phyloP scores from a whole-genome alignment of 1,140 invertebrate species.

The Holotrichia oblita region DNA sequence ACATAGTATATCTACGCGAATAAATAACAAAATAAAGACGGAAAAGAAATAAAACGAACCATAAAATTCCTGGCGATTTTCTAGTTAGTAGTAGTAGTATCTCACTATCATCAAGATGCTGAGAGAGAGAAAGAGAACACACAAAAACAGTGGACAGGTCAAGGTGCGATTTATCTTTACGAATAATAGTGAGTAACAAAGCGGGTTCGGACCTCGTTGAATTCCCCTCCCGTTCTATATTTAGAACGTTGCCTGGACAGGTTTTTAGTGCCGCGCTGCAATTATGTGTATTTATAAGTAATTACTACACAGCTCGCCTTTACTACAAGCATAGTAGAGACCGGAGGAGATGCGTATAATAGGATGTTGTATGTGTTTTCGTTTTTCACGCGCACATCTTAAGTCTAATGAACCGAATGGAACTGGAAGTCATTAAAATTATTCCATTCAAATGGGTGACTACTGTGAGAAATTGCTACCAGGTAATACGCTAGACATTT shows the following conservation, averaged over 20 bases:
- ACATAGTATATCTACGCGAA: background rate
- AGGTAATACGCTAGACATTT: no score
- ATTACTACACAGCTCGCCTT: background rate
- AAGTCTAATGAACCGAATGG: constrained; percentile 3
- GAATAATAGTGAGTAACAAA: constrained; percentile 12
- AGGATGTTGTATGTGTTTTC: constrained; percentile 9
- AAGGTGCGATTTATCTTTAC: constrained; percentile 28
- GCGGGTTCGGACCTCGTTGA: constrained; percentile 6
- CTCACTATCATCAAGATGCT: background rate
- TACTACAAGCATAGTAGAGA: background rate
- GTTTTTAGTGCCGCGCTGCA: constrained; percentile 32
- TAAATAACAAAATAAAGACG: constrained; percentile 1
- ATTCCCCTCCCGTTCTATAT: constrained; percentile 31
- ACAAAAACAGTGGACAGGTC: constrained; percentile 33
- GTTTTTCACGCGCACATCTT: constrained; percentile 12
- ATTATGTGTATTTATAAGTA: constrained; percentile 37
- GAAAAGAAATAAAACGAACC: background rate
- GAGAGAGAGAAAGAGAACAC: background rate
- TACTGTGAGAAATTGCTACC: background rate
- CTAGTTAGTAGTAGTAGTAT: background rate
- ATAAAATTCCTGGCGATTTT: background rate
- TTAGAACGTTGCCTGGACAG: constrained; percentile 24
- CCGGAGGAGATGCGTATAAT: background rate
- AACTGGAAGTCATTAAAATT: constrained; percentile 25
- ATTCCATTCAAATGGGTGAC: constrained; percentile 5